These are phyloP conservation scores for Hylaeus anthracinus DNA, from an alignment of 1,140 invertebrate genomes.

Conservation along the genomic window DNA sequence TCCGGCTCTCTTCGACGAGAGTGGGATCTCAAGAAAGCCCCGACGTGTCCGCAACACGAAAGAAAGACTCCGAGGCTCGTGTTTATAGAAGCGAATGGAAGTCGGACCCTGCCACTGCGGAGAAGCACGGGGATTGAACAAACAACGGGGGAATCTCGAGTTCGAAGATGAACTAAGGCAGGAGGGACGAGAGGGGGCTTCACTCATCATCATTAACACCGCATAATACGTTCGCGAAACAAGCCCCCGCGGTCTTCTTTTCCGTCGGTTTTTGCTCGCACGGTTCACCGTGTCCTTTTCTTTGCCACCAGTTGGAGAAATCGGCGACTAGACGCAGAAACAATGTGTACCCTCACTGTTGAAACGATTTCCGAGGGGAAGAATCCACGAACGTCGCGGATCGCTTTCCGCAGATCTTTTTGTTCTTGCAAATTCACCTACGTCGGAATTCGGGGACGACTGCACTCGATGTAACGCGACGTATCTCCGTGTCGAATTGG, in stretches of 20 bases:
- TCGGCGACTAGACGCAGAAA: slow-evolving; percentile 7
- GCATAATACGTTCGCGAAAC: slow-evolving; percentile 58
- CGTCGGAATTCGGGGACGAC: too few relatives aligned
- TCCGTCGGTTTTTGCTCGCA: neutral
- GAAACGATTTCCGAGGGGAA: slow-evolving; percentile 17
- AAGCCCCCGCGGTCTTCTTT: slow-evolving; percentile 34
- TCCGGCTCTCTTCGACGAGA: neutral
- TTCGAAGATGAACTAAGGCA: slow-evolving; percentile 32
- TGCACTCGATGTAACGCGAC: too few relatives aligned
- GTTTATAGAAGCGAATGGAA: slow-evolving; percentile 60
- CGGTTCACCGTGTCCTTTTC: neutral
- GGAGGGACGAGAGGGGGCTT: slow-evolving; percentile 5
- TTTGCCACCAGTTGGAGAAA: neutral
- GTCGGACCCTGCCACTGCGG: slow-evolving; percentile 27
- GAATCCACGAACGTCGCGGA: neutral
- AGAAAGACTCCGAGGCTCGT: slow-evolving; percentile 17
- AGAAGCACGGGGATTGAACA: slow-evolving; percentile 53
- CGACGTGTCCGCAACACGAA: slow-evolving; percentile 37
- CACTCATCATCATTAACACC: slow-evolving; percentile 63
- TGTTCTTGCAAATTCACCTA: neutral
- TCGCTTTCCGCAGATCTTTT: neutral
- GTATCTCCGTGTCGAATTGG: too few relatives aligned
- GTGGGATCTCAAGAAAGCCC: slow-evolving; percentile 36
- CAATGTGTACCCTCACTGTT: slow-evolving; percentile 38
- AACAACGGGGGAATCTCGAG: slow-evolving; percentile 53